These are phyloP conservation scores for Acridotheres tristis DNA, from an alignment of 2,797 vertebrate genomes.

Conservation along the genomic window DNA sequence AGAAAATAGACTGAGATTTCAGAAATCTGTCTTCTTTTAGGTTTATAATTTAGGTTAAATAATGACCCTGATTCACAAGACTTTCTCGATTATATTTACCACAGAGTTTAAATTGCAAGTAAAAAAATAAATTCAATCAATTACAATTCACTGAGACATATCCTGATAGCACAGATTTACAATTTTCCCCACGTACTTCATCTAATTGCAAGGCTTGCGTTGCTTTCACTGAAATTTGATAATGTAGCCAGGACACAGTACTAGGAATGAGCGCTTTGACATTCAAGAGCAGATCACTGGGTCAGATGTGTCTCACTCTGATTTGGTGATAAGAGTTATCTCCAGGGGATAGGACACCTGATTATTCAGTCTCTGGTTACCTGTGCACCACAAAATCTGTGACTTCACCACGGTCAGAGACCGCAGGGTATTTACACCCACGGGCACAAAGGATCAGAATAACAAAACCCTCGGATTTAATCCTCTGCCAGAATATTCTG, in stretches of 20 bases:
- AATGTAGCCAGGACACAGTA: not conserved
- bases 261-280: not conserved
- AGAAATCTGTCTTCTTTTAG: not conserved
- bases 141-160: not conserved
- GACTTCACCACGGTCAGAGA: not conserved
- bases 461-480: not conserved
- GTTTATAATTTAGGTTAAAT: not conserved
- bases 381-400: not conserved
- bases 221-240: not conserved
- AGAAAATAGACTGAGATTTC: not conserved
- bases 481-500: not conserved
- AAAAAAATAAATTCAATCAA: not conserved
- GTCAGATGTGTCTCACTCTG: not conserved
- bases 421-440: accelerated
- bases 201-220: not conserved
- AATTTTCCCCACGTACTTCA: not conserved
- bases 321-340: not conserved
- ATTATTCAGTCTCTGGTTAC: not conserved
- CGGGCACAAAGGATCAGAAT: not conserved
- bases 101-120: not conserved
- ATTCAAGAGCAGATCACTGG: not conserved
- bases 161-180: not conserved
- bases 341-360: not conserved
- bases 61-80: constrained; percentile 3
- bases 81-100: not conserved